These are phyloP conservation scores for Therioaphis trifolii DNA, from an alignment of 2,888 invertebrate species.

Conservation along the genomic window DNA sequence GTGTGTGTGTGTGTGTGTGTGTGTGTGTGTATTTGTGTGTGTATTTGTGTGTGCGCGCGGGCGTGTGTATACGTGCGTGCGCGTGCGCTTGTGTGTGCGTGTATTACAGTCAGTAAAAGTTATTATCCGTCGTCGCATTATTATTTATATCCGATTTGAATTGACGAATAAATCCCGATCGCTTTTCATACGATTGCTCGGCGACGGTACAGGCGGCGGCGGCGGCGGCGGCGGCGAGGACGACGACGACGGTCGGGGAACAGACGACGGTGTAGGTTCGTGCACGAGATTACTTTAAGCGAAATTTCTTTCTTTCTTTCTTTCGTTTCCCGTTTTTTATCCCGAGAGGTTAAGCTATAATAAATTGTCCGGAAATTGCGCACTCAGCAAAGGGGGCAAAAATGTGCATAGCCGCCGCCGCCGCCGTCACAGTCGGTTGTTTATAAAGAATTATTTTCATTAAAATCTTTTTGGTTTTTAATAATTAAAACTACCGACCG, in stretches of 20 bases:
- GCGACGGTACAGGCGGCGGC: background rate
- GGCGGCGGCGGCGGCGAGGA: background rate
- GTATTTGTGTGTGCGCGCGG: no score
- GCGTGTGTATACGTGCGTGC: no score
- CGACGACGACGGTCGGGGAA: background rate
- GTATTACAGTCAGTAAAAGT: conserved; percentile 43
- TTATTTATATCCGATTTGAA: conserved; percentile 60
- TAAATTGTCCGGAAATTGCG: conserved; percentile 60
- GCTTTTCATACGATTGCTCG: conserved; percentile 44
- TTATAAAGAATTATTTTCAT: conserved; percentile 61
- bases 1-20: conserved; percentile 12
- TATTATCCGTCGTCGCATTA: conserved; percentile 55
- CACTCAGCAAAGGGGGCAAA: conserved; percentile 25
- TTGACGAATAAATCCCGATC: conserved; percentile 60
- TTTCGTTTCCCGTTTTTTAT: conserved; percentile 26
- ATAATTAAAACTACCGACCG: conserved; percentile 58
- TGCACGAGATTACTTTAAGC: conserved; percentile 53
- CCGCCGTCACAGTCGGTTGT: conserved; percentile 49
- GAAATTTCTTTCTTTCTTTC: conserved; percentile 44
- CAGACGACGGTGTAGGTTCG: conserved; percentile 10
- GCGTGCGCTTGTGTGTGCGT: conserved; percentile 17
- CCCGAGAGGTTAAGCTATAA: conserved; percentile 54
- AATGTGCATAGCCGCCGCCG: background rate
- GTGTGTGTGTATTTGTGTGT: conserved; percentile 11
- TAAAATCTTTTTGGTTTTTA: conserved; percentile 61